Conservation (phyloP, 2,888 invertebrate genomes). For the Teinopalpus imperialis region DNA sequence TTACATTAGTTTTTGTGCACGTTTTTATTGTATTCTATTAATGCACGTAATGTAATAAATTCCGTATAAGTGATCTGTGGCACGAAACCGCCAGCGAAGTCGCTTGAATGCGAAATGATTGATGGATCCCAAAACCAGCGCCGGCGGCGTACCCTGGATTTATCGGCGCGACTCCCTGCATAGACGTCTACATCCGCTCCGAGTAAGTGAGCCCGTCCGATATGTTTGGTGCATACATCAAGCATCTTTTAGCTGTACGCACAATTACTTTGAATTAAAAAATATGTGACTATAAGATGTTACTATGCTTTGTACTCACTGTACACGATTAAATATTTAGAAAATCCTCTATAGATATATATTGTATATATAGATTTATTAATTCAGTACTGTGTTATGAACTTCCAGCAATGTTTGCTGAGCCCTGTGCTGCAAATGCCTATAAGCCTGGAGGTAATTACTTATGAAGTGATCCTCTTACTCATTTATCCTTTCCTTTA, state of each 20-base stretch:
- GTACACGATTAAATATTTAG: too few species aligned
- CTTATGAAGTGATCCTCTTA: too few species aligned
- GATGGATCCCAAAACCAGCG: conserved; percentile 75
- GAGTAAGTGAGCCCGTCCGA: conserved; percentile 30
- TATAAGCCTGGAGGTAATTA: too few species aligned
- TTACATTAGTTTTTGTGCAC: conserved; percentile 8
- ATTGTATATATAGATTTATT: too few species aligned
- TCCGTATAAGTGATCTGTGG: conserved; percentile 36
- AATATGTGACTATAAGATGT: not conserved
- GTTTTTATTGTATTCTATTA: conserved; percentile 15
- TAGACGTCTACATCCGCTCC: conserved; percentile 62
- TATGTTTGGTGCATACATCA: conserved; percentile 31
- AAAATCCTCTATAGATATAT: too few species aligned
- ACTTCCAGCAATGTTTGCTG: too few species aligned
- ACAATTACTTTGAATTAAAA: conserved; percentile 11
- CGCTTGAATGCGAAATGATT: conserved; percentile 63
- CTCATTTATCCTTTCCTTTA: too few species aligned
- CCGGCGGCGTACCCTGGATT: conserved; percentile 74
- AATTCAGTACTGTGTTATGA: too few species aligned
- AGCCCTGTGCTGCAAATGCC: too few species aligned
- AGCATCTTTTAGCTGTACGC: conserved; percentile 12
- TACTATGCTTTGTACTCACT: too few species aligned
- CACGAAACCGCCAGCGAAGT: conserved; percentile 57
- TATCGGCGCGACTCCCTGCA: conserved; percentile 64
- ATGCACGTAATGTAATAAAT: conserved; percentile 19